A percentile compares a stretch with the other conserved stretches of the same genome.
Conservation (phyloP, 35 echinoderm and acorn worm genomes). For the Stichopus chloronotus region DNA sequence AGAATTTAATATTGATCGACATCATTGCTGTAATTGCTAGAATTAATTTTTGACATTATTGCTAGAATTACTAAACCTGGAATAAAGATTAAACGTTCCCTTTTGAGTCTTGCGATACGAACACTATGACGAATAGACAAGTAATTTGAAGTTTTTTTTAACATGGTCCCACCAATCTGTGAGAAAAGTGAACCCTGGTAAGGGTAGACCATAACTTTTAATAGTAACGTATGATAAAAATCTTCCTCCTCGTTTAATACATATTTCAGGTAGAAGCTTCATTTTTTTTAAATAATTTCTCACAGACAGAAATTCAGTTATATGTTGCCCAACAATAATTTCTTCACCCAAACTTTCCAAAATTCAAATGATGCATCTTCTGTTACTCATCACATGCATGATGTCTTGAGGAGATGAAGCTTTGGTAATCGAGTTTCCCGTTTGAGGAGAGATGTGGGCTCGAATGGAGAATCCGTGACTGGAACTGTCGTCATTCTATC, state of each 20-base stretch:
- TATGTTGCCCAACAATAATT: no score
- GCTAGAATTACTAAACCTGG: not conserved
- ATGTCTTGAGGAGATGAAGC: not conserved
- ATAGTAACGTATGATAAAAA: not conserved
- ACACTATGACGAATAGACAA: constrained; percentile 13
- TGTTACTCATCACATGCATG: not conserved
- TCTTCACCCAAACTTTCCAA: no score
- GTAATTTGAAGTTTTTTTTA: not conserved
- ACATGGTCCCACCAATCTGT: constrained; percentile 49
- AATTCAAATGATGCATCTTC: no score
- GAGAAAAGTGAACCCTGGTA: not conserved
- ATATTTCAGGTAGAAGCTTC: not conserved
- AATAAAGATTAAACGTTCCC: not conserved
- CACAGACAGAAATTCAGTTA: no score
- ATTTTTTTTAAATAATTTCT: no score
- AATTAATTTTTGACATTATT: no score
- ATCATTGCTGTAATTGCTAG: no score
- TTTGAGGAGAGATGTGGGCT: not conserved
- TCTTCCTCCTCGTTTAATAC: not conserved
- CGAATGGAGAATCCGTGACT: not conserved
- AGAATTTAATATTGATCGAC: no score
- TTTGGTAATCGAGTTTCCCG: not conserved
- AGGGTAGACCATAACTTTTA: constrained; percentile 1
- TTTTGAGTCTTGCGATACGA: not conserved
- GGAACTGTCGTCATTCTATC: constrained; percentile 3